Evolutionary conservation across 2,888 invertebrate genomes (phyloP).

Genomic region (Polydesmus complanatus): DNA sequence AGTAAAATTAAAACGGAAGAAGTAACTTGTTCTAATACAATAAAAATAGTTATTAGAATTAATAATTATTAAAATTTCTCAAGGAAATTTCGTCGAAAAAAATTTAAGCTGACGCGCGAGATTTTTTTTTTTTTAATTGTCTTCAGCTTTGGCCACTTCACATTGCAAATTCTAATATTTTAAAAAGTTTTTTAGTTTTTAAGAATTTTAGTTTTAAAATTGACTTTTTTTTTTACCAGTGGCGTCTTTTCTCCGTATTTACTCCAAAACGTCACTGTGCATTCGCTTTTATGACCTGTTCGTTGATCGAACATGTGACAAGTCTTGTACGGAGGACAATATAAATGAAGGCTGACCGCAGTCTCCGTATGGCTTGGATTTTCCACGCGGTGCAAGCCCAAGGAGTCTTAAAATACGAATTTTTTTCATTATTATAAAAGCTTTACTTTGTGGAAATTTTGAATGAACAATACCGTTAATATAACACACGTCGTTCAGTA

Average conservation of each 20-base stretch:
- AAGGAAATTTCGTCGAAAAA: too few relatives aligned
- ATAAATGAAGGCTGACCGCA: slow-evolving; percentile 85
- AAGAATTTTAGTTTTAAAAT: neutral
- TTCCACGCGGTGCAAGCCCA: slow-evolving; percentile 91
- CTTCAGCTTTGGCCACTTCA: too few relatives aligned
- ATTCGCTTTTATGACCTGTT: slow-evolving; percentile 58
- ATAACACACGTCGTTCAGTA: slow-evolving; percentile 72
- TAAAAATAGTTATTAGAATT: too few relatives aligned
- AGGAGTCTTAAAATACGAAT: slow-evolving; percentile 51
- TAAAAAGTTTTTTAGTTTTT: neutral
- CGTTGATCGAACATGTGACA: slow-evolving; percentile 85
- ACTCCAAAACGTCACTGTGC: slow-evolving; percentile 81
- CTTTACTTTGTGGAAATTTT: neutral
- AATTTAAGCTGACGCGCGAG: too few relatives aligned
- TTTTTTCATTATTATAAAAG: neutral
- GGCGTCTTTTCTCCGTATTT: slow-evolving; percentile 64
- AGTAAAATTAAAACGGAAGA: too few relatives aligned
- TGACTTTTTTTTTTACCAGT: slow-evolving; percentile 9
- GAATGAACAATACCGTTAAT: slow-evolving; percentile 63
- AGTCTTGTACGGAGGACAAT: slow-evolving; percentile 78
- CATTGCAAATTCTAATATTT: neutral
- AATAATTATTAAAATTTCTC: too few relatives aligned
- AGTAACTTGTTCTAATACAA: too few relatives aligned
- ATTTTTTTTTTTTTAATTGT: too few relatives aligned
- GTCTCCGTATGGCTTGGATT: slow-evolving; percentile 78